Base-by-base conservation (phyloP, 2,888 invertebrate species). In the Asteroscopus sphinx region DNA sequence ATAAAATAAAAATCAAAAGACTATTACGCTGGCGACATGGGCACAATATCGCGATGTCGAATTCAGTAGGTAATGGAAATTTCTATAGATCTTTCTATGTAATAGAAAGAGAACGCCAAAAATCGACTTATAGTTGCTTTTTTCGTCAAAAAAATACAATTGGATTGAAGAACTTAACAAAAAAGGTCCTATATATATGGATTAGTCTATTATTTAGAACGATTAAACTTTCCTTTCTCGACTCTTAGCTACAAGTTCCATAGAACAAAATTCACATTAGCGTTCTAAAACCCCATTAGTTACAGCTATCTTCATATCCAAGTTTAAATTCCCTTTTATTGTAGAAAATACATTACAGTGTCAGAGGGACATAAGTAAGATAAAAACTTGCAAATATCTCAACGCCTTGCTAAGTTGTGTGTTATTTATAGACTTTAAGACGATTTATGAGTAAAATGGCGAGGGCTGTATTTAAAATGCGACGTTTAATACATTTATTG, bases 371-470 rank as follows among this genome's bases (percentile, higher is more conserved):
- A 32, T 47, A 40, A 54, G 36, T 57, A 52, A 52, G 62, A 62
- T 68, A 68, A 49, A 46, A 67, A 46, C 52, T 8, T 15, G 39
- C 16, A 3, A 40, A 52, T 21, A 44, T 54, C 33, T 47, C 21
- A 36, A 33, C 47, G 41, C 36, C 26, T 54, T 21, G 37, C 35
- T 47, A 26, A 51, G 12, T 39, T 13, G 12, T 8, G 15, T 25
- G 13, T 26, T 40, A 45, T 53, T 21, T 53, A 47, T 42, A 6
- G 28, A 12, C 26, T 11, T n/a, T 37, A n/a, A n/a, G 37, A 21
- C 21, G 9, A 36, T 16, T 1, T 13, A 12, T n/a, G 4, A 11
- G 17, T 21, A 48, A 40, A 21, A 45, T 36, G 3, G 30, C 8
- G 17, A 36, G 2, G 41, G 16, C 2, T 42, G 1, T 21, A n/a